These are phyloP conservation scores for Peromyscus melanophrys DNA, from an alignment of 2,797 vertebrate species.

Conservation along the genomic window DNA sequence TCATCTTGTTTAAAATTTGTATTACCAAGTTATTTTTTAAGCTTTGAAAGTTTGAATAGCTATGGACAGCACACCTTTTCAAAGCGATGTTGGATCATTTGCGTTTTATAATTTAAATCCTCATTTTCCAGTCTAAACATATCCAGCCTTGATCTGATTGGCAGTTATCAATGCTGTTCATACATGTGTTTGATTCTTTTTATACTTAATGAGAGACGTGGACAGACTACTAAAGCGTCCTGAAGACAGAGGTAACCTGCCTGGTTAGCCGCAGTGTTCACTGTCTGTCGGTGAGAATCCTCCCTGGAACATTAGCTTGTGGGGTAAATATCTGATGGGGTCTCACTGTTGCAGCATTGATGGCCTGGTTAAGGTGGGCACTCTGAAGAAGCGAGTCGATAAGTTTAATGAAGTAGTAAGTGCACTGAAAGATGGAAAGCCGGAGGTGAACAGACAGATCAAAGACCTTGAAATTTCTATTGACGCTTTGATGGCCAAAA, in stretches of 20 bases:
- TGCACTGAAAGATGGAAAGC: conserved; percentile 95
- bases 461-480: conserved; percentile 94
- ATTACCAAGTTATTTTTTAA: conserved; percentile 59
- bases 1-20: conserved; percentile 39
- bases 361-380: conserved; percentile 94
- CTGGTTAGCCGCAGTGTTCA: not conserved
- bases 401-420: conserved; percentile 96
- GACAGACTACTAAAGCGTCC: not conserved
- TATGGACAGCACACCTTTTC: not conserved
- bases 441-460: conserved; percentile 95
- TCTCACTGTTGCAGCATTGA: conserved; percentile 92
- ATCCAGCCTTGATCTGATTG: not conserved
- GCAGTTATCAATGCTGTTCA: not conserved
- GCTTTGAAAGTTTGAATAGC: not conserved
- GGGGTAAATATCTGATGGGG: not conserved
- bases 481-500: conserved; percentile 92
- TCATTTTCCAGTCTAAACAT: not conserved
- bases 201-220: not conserved
- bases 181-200: not conserved
- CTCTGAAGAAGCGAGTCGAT: conserved; percentile 93
- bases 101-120: conserved; percentile 30
- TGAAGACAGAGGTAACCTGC: conserved; percentile 34
- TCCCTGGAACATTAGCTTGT: not conserved
- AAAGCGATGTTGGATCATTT: not conserved
- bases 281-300: conserved; percentile 21